Evolutionary conservation across 2,113 vertebrate species (phyloP).

Genomic region (Peromyscus polionotus): DNA sequence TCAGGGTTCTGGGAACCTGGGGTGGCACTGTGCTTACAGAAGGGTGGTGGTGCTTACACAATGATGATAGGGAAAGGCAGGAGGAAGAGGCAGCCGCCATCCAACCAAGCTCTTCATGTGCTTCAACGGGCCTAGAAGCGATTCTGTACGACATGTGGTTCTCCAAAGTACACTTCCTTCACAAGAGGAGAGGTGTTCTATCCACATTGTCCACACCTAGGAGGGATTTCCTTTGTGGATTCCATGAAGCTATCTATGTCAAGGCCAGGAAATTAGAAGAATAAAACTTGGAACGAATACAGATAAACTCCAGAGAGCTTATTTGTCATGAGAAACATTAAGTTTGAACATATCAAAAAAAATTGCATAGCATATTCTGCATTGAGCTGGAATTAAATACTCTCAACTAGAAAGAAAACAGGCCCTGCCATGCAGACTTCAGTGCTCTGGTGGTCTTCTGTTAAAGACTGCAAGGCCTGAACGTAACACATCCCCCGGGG

Average conservation of each 20-base stretch:
- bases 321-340: constrained; percentile 5
- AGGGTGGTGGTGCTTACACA: background rate
- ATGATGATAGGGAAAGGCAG: background rate
- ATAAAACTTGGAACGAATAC: constrained; percentile 46
- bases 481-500: background rate
- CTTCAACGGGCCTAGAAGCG: background rate
- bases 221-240: constrained; percentile 46
- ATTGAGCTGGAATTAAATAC: background rate
- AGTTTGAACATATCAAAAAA: constrained; percentile 24
- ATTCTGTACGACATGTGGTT: background rate
- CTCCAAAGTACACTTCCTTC: background rate
- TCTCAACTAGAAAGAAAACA: background rate
- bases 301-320: constrained; percentile 30
- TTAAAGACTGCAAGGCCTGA: background rate
- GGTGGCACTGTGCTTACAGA: background rate
- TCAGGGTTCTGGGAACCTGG: background rate
- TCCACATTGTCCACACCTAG: background rate
- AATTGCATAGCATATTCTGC: background rate
- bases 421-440: background rate
- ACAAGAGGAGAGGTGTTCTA: background rate
- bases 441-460: background rate
- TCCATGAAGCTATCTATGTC: background rate
- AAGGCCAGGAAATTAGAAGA: constrained; percentile 60
- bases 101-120: background rate
- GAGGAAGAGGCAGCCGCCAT: background rate